Percentiles rank a stretch among this genome's conserved stretches.
Evolutionary conservation across 2,113 vertebrate species (phyloP).

Genomic region (Chloropsis hardwickii): DNA sequence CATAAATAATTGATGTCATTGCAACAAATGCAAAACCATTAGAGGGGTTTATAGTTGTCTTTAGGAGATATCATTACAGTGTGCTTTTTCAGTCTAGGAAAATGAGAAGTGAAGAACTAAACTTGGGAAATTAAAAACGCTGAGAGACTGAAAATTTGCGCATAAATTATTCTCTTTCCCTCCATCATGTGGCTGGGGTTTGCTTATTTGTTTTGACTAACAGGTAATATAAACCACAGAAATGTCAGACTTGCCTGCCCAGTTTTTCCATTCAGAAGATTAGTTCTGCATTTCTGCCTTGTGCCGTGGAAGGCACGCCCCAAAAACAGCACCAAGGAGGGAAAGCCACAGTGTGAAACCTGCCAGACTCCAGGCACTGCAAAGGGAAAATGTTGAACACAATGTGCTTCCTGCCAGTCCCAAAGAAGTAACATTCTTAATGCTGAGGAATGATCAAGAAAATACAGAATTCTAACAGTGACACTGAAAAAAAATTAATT

Average conservation of each 20-base stretch:
- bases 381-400: background rate
- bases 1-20: background rate
- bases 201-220: slow-evolving; percentile 33
- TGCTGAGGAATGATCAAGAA: background rate
- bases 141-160: background rate
- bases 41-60: background rate
- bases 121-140: background rate
- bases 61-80: background rate
- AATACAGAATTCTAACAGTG: background rate
- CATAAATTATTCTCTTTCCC: background rate
- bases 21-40: background rate
- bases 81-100: background rate
- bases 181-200: background rate
- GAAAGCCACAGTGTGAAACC: background rate
- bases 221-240: slow-evolving; percentile 31
- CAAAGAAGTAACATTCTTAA: background rate
- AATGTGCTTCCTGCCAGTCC: background rate
- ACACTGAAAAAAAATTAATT: background rate
- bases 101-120: background rate
- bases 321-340: background rate
- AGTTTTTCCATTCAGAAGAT: slow-evolving; percentile 28
- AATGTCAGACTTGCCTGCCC: background rate
- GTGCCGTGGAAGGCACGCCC: background rate
- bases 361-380: background rate
- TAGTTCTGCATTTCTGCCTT: background rate